phyloP scores from a whole-genome alignment of 2,797 vertebrate species.

The Lagodon rhomboides region DNA sequence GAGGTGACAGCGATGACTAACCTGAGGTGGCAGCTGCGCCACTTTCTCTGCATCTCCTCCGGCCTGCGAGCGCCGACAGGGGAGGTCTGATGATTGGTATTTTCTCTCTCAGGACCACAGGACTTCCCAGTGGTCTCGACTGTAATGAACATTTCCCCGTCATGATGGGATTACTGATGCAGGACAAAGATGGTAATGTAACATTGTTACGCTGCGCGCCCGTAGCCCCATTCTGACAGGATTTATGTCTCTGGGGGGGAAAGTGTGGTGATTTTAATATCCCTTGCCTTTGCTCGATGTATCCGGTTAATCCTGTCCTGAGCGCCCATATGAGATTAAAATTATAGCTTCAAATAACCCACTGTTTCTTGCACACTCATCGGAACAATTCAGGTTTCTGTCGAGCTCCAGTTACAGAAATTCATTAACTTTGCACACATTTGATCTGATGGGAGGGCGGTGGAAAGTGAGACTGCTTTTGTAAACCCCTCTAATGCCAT shows the following conservation, averaged over 20 bases:
- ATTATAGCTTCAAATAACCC: not conserved
- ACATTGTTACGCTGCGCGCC: conserved; percentile 1
- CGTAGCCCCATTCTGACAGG: conserved; percentile 12
- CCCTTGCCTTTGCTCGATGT: not conserved
- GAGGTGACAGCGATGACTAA: too few species aligned
- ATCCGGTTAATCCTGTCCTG: conserved; percentile 27
- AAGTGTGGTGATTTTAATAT: conserved; percentile 23
- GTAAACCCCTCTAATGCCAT: not conserved
- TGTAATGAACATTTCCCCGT: conserved; percentile 2
- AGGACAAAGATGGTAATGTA: conserved; percentile 25
- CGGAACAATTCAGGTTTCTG: not conserved
- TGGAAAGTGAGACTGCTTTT: not conserved
- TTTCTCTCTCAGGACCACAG: not conserved
- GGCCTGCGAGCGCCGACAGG: not conserved
- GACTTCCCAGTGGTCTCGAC: not conserved
- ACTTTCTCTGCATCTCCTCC: not conserved
- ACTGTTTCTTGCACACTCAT: not conserved
- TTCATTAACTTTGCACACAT: not conserved
- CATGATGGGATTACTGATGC: conserved; percentile 39
- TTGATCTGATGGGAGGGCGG: not conserved
- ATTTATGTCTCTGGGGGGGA: conserved; percentile 18
- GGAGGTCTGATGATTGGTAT: not conserved
- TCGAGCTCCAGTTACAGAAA: not conserved
- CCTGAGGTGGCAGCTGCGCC: too few species aligned
- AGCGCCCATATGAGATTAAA: conserved; percentile 6